These are phyloP conservation scores for Hydrozoanthus tunicans DNA, from an alignment of 64 coral and sea anemone genomes.

Conservation along the genomic window DNA sequence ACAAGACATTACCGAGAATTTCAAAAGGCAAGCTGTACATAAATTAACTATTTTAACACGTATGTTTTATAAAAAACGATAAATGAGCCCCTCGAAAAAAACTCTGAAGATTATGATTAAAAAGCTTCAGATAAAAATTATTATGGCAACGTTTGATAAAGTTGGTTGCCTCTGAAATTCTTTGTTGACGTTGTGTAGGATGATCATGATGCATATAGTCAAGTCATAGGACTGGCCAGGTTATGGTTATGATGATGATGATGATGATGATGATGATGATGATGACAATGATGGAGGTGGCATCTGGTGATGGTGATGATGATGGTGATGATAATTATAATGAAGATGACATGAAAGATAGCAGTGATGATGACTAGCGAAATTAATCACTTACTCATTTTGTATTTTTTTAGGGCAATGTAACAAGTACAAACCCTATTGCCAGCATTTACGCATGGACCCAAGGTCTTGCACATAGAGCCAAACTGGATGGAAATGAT, in stretches of 20 bases:
- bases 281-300: neutral
- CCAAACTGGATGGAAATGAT: conserved; percentile 93
- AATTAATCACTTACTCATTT: neutral
- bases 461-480: conserved; percentile 88
- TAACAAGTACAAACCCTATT: conserved; percentile 96
- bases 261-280: neutral
- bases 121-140: too few species aligned
- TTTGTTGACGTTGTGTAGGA: too few species aligned
- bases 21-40: conserved; percentile 69
- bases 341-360: neutral
- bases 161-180: too few species aligned
- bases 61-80: neutral
- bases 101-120: too few species aligned
- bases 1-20: conserved; percentile 94
- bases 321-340: neutral
- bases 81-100: too few species aligned
- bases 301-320: neutral
- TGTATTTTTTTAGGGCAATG: conserved; percentile 73
- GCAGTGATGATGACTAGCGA: neutral
- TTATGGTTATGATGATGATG: neutral
- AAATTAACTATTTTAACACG: neutral
- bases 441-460: conserved; percentile 99
- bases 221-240: neutral
- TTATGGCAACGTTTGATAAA: too few species aligned
- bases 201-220: neutral